Conservation (phyloP, 2,888 invertebrate species). For the Blastobasis adustella region DNA sequence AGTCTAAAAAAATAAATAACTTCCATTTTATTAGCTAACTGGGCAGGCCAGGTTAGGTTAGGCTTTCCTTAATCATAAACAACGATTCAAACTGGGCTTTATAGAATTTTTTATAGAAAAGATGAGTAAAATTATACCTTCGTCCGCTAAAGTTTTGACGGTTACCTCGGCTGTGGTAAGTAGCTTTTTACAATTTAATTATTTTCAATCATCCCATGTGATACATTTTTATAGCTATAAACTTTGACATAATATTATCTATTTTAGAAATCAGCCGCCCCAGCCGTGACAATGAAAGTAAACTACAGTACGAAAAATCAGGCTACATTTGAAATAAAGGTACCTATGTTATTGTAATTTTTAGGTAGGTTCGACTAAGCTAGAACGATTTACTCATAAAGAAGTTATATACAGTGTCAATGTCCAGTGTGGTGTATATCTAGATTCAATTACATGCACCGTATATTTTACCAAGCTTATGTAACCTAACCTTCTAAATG, state of each 20-base stretch:
- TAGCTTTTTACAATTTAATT: slow-evolving; percentile 11
- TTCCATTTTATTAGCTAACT: too few relatives aligned
- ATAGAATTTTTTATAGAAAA: slow-evolving; percentile 38
- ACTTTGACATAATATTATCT: background rate
- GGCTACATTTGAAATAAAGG: slow-evolving; percentile 77
- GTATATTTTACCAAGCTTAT: slow-evolving; percentile 33
- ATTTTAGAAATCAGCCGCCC: slow-evolving; percentile 56
- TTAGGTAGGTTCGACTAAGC: background rate
- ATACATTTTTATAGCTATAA: too few relatives aligned
- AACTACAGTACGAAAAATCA: slow-evolving; percentile 76
- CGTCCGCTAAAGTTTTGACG: slow-evolving; percentile 47
- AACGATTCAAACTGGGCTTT: slow-evolving; percentile 52
- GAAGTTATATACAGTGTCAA: too few relatives aligned
- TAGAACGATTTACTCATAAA: too few relatives aligned
- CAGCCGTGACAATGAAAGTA: slow-evolving; percentile 51
- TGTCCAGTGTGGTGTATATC: too few relatives aligned
- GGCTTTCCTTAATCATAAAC: slow-evolving; percentile 35
- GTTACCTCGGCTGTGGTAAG: slow-evolving; percentile 48
- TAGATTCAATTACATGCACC: too few relatives aligned
- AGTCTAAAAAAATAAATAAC: too few relatives aligned
- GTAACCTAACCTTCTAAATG: slow-evolving; percentile 68
- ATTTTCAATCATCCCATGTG: slow-evolving; percentile 4
- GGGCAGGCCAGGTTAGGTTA: too few relatives aligned
- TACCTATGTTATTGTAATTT: slow-evolving; percentile 20
- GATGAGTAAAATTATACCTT: slow-evolving; percentile 62